phyloP scores from a whole-genome alignment of 2,113 vertebrate species.

The Pantherophis guttatus region DNA sequence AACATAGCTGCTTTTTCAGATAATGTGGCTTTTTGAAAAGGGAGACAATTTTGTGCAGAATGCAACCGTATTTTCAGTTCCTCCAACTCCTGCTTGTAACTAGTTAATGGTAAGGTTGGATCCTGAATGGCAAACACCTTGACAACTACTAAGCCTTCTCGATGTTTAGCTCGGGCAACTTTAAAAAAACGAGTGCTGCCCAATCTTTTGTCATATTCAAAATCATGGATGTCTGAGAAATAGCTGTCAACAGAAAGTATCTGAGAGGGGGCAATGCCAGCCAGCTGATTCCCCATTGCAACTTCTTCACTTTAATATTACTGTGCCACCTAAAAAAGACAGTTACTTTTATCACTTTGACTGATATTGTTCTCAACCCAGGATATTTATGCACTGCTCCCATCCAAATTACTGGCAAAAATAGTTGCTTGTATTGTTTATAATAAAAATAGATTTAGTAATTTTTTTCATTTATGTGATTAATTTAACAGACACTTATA shows the following conservation, averaged over 20 bases:
- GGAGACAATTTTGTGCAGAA: conserved; percentile 92
- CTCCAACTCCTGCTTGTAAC: conserved; percentile 96
- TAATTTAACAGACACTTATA: not conserved
- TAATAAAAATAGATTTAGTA: not conserved
- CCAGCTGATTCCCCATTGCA: conserved; percentile 94
- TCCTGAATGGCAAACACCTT: conserved; percentile 99
- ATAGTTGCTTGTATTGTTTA: not conserved
- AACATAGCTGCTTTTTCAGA: conserved; percentile 91
- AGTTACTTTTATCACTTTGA: not conserved
- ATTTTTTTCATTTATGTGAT: not conserved
- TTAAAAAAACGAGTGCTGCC: conserved; percentile 98
- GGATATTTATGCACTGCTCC: not conserved
- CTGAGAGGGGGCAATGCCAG: conserved; percentile 96
- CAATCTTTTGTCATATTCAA: conserved; percentile 94
- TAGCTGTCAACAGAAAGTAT: conserved; percentile 98
- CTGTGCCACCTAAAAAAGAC: conserved; percentile 32
- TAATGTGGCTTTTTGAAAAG: conserved; percentile 91
- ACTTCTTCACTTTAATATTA: not conserved
- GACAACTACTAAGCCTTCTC: conserved; percentile 92
- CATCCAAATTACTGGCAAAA: not conserved
- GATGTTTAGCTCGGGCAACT: conserved; percentile 92
- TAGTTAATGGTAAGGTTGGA: conserved; percentile 88
- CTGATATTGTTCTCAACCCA: not conserved
- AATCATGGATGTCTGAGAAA: conserved; percentile 96
- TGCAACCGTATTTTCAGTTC: conserved; percentile 91